Conservation (phyloP, 2,888 invertebrate genomes). For the Schrankia costaestrigalis region DNA sequence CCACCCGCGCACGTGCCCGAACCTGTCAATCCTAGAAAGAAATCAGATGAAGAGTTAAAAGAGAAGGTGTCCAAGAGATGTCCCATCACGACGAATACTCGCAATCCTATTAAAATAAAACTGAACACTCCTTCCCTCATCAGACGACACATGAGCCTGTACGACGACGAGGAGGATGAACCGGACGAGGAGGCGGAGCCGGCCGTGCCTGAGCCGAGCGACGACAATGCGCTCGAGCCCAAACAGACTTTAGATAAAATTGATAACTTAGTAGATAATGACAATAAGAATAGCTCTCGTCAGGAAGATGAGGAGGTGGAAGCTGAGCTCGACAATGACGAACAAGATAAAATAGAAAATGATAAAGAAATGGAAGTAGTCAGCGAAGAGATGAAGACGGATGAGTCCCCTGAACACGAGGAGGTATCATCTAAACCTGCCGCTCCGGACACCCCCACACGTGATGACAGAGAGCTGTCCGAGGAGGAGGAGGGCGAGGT, state of each 20-base stretch:
- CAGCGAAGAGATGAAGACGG: no score
- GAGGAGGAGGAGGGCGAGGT: constrained; percentile 1
- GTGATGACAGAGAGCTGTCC: constrained; percentile 16
- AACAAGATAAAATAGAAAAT: constrained; percentile 1
- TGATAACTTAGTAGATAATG: not conserved
- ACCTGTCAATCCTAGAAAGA: constrained; percentile 28
- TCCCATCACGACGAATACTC: constrained; percentile 60
- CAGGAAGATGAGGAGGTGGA: not conserved
- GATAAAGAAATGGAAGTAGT: not conserved
- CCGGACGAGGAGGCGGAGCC: constrained; percentile 28
- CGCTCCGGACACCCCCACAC: not conserved
- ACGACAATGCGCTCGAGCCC: not conserved
- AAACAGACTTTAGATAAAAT: not conserved
- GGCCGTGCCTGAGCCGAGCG: constrained; percentile 11
- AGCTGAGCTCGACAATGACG: not conserved
- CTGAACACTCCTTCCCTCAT: constrained; percentile 72
- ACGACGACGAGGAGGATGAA: constrained; percentile 70
- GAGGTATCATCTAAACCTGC: constrained; percentile 8
- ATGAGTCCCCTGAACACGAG: constrained; percentile 7
- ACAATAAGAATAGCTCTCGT: not conserved
- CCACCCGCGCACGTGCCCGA: constrained; percentile 4
- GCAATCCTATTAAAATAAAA: constrained; percentile 70
- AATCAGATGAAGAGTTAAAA: constrained; percentile 54
- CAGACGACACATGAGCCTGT: constrained; percentile 73
- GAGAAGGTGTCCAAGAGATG: constrained; percentile 64